Evolutionary conservation across 1,140 invertebrate species (phyloP).

Genomic region (Sitobion miscanthi): DNA sequence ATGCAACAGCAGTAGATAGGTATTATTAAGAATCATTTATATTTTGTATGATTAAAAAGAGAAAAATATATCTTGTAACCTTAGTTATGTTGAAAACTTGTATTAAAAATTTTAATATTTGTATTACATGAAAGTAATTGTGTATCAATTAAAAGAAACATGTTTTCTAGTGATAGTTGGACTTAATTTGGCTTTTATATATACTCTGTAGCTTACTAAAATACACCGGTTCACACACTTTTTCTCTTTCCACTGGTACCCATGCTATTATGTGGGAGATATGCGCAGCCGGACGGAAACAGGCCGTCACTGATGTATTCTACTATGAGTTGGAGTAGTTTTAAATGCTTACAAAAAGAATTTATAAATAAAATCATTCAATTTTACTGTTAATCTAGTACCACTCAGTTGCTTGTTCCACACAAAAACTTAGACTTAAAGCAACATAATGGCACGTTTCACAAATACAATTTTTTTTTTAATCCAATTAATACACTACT

Average conservation of each 20-base stretch:
- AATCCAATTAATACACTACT: too few species aligned
- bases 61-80: neutral
- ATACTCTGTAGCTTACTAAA: too few species aligned
- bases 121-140: neutral
- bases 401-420: too few species aligned
- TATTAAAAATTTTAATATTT: neutral
- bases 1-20: neutral
- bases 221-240: too few species aligned
- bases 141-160: neutral
- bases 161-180: neutral
- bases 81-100: neutral
- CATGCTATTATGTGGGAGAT: too few species aligned
- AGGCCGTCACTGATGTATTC: too few species aligned
- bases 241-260: too few species aligned
- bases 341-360: neutral
- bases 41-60: neutral
- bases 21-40: neutral
- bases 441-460: neutral
- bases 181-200: neutral
- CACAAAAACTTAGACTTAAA: neutral
- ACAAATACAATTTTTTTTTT: neutral
- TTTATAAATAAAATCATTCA: neutral
- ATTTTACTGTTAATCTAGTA: too few species aligned
- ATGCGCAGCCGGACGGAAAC: too few species aligned
- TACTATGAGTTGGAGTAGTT: neutral